These are phyloP conservation scores for Lucinisca nassula DNA, from an alignment of 2,888 invertebrate genomes.

Conservation along the genomic window DNA sequence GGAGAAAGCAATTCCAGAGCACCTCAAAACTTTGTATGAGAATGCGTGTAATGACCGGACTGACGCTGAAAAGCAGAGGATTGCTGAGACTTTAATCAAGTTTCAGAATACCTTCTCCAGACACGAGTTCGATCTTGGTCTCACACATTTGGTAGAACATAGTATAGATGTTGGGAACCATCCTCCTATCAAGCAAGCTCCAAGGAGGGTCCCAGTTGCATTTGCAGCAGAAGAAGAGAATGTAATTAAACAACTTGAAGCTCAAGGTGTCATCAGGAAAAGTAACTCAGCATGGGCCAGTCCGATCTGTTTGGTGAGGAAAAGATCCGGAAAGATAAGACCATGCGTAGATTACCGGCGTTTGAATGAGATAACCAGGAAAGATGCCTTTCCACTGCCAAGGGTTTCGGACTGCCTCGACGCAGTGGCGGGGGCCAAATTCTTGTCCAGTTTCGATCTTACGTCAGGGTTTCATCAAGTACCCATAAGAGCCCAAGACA, in stretches of 20 bases:
- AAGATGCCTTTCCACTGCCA: too few species aligned
- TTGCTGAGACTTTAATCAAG: too few species aligned
- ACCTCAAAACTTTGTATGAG: too few species aligned
- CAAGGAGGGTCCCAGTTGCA: too few species aligned
- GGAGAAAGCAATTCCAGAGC: too few species aligned
- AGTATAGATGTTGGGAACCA: conserved; percentile 14
- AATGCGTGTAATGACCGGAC: too few species aligned
- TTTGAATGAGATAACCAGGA: too few species aligned
- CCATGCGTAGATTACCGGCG: background rate
- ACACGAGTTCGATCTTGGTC: too few species aligned
- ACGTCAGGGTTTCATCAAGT: conserved; percentile 46
- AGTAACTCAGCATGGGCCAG: conserved; percentile 40
- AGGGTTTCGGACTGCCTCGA: conserved; percentile 39
- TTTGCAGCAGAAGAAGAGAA: too few species aligned
- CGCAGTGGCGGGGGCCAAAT: conserved; percentile 22
- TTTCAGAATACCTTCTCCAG: too few species aligned
- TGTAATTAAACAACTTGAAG: conserved; percentile 26
- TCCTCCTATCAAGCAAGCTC: too few species aligned
- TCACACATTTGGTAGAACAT: conserved; percentile 36
- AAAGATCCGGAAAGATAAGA: conserved; percentile 1
- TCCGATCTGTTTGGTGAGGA: conserved; percentile 30
- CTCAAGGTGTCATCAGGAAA: conserved; percentile 35
- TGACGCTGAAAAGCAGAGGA: too few species aligned
- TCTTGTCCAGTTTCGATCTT: conserved; percentile 51
- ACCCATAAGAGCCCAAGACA: conserved; percentile 43